These are phyloP conservation scores for Ptiloglossa arizonensis DNA, from an alignment of 1,140 invertebrate species.

Conservation along the genomic window DNA sequence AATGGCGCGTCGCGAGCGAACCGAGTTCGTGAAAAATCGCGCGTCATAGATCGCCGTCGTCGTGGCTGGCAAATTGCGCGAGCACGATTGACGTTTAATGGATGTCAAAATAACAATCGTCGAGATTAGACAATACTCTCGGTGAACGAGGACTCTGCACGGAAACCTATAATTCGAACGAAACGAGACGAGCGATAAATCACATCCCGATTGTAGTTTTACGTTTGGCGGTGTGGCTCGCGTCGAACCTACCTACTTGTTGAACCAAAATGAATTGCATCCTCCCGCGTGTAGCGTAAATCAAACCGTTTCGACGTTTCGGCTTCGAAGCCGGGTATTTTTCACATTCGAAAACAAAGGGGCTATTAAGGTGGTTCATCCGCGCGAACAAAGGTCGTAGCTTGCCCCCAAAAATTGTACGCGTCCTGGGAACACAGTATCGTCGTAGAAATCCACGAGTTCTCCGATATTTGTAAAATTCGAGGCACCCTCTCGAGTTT, in stretches of 20 bases:
- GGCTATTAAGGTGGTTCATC: too few species aligned
- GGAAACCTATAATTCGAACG: slow-evolving; percentile 18
- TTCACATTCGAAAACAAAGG: too few species aligned
- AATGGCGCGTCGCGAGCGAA: not conserved
- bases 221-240: not conserved
- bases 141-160: not conserved
- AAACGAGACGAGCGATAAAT: slow-evolving; percentile 36
- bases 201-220: not conserved
- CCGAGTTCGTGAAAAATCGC: not conserved
- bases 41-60: not conserved
- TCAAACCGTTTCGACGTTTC: not conserved
- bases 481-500: too few species aligned
- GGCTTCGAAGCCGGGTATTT: too few species aligned
- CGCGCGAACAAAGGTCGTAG: too few species aligned
- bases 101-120: slow-evolving; percentile 39
- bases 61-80: slow-evolving; percentile 34
- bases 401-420: too few species aligned
- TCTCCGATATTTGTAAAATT: too few species aligned
- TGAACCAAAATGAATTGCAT: slow-evolving; percentile 12
- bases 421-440: too few species aligned
- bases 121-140: slow-evolving; percentile 10
- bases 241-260: not conserved
- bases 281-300: not conserved
- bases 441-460: too few species aligned
- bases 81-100: slow-evolving; percentile 38